Conservation (phyloP, 2,113 vertebrate genomes). For the Pica pica region DNA sequence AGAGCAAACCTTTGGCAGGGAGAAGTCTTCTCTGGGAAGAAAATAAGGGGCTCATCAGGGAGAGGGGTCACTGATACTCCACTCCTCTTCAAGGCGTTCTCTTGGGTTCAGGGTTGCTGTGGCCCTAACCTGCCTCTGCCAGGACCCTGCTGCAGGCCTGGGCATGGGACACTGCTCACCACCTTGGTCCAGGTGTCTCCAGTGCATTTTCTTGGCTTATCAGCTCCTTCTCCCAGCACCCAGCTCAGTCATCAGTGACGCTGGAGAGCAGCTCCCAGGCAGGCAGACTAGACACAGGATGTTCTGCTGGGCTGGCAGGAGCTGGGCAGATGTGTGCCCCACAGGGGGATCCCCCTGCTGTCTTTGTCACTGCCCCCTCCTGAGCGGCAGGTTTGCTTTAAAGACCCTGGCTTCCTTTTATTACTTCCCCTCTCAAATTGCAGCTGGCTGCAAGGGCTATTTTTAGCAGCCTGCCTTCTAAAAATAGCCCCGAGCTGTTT, state of each 20-base stretch:
- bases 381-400: slow-evolving; percentile 52
- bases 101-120: background rate
- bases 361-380: slow-evolving; percentile 39
- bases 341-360: background rate
- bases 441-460: slow-evolving; percentile 56
- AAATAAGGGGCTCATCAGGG: background rate
- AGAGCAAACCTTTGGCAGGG: background rate
- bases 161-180: background rate
- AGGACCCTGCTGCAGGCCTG: background rate
- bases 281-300: background rate
- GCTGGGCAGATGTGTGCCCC: background rate
- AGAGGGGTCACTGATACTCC: background rate
- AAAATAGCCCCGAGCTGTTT: slow-evolving; percentile 67
- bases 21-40: background rate
- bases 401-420: slow-evolving; percentile 66
- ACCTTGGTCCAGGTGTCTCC: background rate
- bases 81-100: background rate
- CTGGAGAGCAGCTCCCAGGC: background rate
- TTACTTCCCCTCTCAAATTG: slow-evolving; percentile 64
- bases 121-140: background rate
- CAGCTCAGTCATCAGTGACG: background rate
- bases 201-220: background rate
- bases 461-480: slow-evolving; percentile 72
- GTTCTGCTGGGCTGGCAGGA: background rate
- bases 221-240: background rate